Evolutionary conservation across 2,888 invertebrate species (phyloP).

Genomic region (Oegoconia quadripuncta): DNA sequence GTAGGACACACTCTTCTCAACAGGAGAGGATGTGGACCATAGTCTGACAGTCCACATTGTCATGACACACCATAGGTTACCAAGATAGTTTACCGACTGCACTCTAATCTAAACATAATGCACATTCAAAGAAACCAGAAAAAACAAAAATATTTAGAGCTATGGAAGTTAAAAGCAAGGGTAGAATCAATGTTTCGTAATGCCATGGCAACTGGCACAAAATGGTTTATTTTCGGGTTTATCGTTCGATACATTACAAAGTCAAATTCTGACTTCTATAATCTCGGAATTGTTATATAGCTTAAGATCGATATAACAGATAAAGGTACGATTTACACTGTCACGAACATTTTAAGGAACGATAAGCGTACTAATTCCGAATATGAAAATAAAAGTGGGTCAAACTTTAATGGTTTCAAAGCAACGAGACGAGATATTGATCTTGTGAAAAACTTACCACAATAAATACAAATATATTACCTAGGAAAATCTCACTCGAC

Average conservation of each 20-base stretch:
- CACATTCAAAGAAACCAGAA: no score
- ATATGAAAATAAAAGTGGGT: neutral
- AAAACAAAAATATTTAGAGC: no score
- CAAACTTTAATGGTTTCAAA: no score
- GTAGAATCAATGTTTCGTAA: neutral
- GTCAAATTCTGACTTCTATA: conserved; percentile 30
- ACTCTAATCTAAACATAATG: no score
- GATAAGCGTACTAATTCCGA: neutral
- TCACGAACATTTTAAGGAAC: neutral
- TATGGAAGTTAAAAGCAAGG: no score
- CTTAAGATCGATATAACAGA: neutral
- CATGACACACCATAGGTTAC: no score
- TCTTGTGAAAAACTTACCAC: no score
- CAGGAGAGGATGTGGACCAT: no score
- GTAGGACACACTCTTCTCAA: no score
- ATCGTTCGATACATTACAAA: conserved; percentile 4
- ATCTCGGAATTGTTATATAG: conserved; percentile 16
- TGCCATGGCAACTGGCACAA: conserved; percentile 16
- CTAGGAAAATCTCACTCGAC: conserved; percentile 9
- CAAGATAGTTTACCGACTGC: no score
- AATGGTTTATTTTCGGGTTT: neutral
- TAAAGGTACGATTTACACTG: neutral
- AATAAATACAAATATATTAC: neutral
- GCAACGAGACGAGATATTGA: no score
- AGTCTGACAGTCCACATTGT: no score